A percentile compares a stretch with the other conserved stretches of the same genome.
phyloP scores from a whole-genome alignment of 2,797 vertebrate genomes.

The Sebastes diaconus region DNA sequence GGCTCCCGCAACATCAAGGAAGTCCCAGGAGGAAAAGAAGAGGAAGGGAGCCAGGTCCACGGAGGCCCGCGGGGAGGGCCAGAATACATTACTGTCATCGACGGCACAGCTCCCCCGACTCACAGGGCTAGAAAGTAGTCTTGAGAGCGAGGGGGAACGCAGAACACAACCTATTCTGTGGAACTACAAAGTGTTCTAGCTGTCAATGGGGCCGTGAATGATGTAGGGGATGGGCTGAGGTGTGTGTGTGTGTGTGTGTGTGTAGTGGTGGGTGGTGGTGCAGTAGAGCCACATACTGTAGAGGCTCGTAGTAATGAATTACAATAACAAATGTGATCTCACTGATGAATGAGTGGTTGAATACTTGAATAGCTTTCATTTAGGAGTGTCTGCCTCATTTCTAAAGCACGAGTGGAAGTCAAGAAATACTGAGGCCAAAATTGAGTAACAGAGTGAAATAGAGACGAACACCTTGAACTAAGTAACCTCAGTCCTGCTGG shows the following conservation, averaged over 20 bases:
- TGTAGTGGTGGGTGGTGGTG: conserved; percentile 1
- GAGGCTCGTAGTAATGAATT: background rate
- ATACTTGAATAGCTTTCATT: conserved; percentile 19
- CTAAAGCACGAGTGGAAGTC: background rate
- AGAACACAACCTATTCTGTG: conserved; percentile 40
- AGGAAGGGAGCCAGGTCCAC: conserved; percentile 63
- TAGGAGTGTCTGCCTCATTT: background rate
- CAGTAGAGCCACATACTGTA: background rate
- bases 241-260: background rate
- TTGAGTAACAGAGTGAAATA: background rate
- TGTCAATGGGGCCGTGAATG: conserved; percentile 49
- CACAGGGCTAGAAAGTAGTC: conserved; percentile 42
- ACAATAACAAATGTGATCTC: conserved; percentile 16
- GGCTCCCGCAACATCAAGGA: conserved; percentile 69
- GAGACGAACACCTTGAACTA: background rate
- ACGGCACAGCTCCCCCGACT: conserved; percentile 49
- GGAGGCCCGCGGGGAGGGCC: conserved; percentile 47
- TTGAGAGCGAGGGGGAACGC: conserved; percentile 33
- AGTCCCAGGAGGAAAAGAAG: conserved; percentile 56
- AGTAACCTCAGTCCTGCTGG: background rate
- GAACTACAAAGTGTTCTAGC: conserved; percentile 54
- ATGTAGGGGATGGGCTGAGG: conserved; percentile 8
- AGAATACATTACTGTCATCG: conserved; percentile 75
- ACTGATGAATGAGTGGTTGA: conserved; percentile 7
- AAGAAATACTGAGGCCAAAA: background rate